A percentile compares a stretch with the other conserved stretches of the same genome.
Evolutionary conservation across 2,113 vertebrate genomes (phyloP).

Genomic region (Rostratula benghalensis): DNA sequence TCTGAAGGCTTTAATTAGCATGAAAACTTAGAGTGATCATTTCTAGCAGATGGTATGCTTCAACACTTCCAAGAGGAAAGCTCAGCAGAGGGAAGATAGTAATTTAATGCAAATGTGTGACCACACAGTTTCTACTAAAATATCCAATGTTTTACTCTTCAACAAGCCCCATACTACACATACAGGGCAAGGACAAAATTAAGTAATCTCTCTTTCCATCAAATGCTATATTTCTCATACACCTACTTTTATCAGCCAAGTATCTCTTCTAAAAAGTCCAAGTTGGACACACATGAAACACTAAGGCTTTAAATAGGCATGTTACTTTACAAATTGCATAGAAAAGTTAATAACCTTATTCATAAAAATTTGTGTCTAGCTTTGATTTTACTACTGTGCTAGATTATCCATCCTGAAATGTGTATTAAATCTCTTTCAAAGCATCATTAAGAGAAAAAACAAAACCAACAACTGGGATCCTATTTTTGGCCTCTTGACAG

Average conservation of each 20-base stretch:
- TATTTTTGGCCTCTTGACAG: neutral
- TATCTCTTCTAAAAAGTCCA: neutral
- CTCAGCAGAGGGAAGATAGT: neutral
- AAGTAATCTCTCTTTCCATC: neutral
- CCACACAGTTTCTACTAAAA: neutral
- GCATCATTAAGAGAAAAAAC: neutral
- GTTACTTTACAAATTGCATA: neutral
- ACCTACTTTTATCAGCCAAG: neutral
- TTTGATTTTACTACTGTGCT: neutral
- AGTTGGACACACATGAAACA: neutral
- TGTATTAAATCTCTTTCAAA: neutral
- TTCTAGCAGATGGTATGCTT: neutral
- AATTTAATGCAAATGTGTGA: neutral
- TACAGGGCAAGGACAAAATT: neutral
- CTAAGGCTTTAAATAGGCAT: neutral
- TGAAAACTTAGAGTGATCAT: neutral
- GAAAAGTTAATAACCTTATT: neutral
- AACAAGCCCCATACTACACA: neutral
- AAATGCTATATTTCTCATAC: neutral
- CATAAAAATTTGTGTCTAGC: neutral
- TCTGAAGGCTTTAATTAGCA: slow-evolving; percentile 11
- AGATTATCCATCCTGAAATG: neutral
- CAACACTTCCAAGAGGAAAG: neutral
- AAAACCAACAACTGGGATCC: neutral
- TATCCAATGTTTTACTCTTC: neutral